These are phyloP conservation scores for Dinothrombium tinctorium DNA, from an alignment of 1,140 invertebrate species.

Conservation along the genomic window DNA sequence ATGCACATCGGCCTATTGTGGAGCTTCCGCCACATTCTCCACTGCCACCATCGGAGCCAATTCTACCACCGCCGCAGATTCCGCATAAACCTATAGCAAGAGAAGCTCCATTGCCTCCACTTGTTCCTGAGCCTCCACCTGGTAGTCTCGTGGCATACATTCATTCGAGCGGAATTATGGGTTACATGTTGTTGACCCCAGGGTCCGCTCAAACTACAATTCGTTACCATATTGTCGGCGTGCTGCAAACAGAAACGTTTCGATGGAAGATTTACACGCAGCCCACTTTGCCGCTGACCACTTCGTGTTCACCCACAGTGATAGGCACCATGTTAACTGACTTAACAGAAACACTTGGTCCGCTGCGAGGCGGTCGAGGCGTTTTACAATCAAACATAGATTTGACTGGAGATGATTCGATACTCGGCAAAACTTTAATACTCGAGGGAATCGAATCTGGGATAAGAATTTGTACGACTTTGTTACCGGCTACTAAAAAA, in stretches of 20 bases:
- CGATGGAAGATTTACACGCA: conserved; percentile 15
- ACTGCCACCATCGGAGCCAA: neutral
- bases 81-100: neutral
- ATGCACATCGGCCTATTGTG: neutral
- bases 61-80: neutral
- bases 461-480: conserved; percentile 12
- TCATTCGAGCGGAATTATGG: conserved; percentile 8
- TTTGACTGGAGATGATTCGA: conserved; percentile 10
- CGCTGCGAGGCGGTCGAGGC: conserved; percentile 12
- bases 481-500: conserved; percentile 12
- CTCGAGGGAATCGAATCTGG: conserved; percentile 13
- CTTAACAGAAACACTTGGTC: conserved; percentile 13
- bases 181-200: conserved; percentile 9
- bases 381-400: conserved; percentile 11
- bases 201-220: neutral
- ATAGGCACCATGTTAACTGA: conserved; percentile 12
- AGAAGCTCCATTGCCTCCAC: neutral
- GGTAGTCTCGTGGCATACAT: conserved; percentile 9
- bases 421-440: conserved; percentile 15
- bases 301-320: neutral
- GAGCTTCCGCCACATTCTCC: neutral
- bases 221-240: no score
- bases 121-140: neutral
- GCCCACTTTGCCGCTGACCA: conserved; percentile 6
- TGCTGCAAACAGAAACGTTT: conserved; percentile 8